These are phyloP conservation scores for Schizotus pectinicornis DNA, from an alignment of 2,888 invertebrate species.

Conservation along the genomic window DNA sequence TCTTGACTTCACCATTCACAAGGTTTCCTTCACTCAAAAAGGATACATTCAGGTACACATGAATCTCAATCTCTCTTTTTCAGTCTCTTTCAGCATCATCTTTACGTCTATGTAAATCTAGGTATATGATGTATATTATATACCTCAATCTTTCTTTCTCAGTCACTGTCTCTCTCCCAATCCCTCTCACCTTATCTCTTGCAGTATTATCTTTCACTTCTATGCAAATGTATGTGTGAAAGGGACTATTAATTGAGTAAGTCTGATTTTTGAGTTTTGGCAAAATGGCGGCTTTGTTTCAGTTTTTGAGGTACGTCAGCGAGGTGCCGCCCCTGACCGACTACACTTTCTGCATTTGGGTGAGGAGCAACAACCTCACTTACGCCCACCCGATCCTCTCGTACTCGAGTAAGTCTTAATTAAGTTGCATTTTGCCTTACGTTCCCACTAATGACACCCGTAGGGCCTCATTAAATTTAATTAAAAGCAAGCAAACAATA, in stretches of 20 bases:
- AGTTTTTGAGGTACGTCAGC: slow-evolving; percentile 62
- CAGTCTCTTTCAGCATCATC: no score
- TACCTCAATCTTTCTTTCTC: no score
- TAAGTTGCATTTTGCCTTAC: neutral
- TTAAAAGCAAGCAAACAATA: no score
- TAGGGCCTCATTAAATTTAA: slow-evolving; percentile 1
- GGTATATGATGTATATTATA: no score
- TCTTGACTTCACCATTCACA: slow-evolving; percentile 59
- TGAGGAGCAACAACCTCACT: slow-evolving; percentile 61
- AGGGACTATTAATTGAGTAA: no score
- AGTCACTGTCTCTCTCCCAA: no score
- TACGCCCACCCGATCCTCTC: slow-evolving; percentile 62
- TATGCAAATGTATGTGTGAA: no score
- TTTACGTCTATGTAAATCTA: no score
- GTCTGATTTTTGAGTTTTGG: no score
- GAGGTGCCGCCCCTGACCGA: slow-evolving; percentile 61
- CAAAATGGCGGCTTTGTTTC: slow-evolving; percentile 33
- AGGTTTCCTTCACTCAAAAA: slow-evolving; percentile 69
- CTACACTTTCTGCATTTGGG: slow-evolving; percentile 65
- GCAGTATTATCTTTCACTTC: no score
- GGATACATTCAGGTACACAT: slow-evolving; percentile 70
- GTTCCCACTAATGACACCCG: neutral
- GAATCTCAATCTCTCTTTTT: slow-evolving; percentile 10
- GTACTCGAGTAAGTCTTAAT: slow-evolving; percentile 62
- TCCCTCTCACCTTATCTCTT: no score